These are phyloP conservation scores for Oreohelix idahoensis DNA, from an alignment of 1,140 invertebrate genomes.

Conservation along the genomic window DNA sequence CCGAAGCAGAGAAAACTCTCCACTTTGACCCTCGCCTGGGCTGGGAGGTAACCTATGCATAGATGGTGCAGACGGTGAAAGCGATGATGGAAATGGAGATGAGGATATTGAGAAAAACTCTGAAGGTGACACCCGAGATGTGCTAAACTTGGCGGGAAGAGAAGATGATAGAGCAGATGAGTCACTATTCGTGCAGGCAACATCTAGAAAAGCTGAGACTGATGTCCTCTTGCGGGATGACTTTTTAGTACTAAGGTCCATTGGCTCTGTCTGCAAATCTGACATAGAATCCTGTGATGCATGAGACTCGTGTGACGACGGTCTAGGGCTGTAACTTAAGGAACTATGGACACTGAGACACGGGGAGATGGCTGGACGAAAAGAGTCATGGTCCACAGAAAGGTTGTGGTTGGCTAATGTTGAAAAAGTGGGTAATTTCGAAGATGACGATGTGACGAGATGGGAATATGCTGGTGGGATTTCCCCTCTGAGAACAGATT, in stretches of 20 bases:
- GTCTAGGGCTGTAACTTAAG: conserved; percentile 9
- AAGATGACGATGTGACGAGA: conserved; percentile 33
- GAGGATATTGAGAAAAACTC: conserved; percentile 15
- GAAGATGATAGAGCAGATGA: conserved; percentile 12
- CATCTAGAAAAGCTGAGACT: conserved; percentile 31
- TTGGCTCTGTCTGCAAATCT: conserved; percentile 52
- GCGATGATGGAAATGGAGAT: conserved; percentile 23
- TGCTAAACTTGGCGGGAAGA: conserved; percentile 11
- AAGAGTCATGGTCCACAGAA: not conserved
- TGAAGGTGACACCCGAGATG: not conserved
- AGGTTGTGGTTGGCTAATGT: not conserved
- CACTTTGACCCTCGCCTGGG: conserved; percentile 33
- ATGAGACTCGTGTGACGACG: conserved; percentile 33
- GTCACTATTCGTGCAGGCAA: not conserved
- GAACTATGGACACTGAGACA: conserved; percentile 23
- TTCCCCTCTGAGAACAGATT: conserved; percentile 64
- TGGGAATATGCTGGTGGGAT: conserved; percentile 65
- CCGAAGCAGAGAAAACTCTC: conserved; percentile 50
- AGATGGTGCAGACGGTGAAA: not conserved
- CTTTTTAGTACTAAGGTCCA: conserved; percentile 52
- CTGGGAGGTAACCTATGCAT: conserved; percentile 40
- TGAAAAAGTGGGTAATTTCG: conserved; percentile 15
- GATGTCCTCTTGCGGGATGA: conserved; percentile 8
- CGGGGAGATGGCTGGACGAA: not conserved
- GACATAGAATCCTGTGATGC: conserved; percentile 13